Percentiles rank a stretch among this genome's conserved stretches.
phyloP scores from a whole-genome alignment of 2,888 invertebrate species.

The Lasioglossum figueresi region DNA sequence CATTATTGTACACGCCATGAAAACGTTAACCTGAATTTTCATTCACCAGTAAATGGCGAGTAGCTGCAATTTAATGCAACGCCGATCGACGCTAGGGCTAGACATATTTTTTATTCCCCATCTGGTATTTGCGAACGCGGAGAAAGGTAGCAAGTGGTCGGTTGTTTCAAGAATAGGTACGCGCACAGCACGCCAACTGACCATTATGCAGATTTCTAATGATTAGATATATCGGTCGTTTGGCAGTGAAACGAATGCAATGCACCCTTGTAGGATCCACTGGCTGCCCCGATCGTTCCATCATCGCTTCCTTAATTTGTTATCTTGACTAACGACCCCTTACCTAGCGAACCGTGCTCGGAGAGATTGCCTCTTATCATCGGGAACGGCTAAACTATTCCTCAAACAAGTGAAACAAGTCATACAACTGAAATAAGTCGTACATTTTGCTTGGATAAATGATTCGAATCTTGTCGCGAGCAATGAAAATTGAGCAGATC shows the following conservation, averaged over 20 bases:
- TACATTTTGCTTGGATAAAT: background rate
- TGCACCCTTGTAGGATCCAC: conserved; percentile 54
- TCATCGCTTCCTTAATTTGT: conserved; percentile 66
- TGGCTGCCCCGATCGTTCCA: conserved; percentile 47
- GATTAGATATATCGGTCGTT: conserved; percentile 74
- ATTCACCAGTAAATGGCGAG: background rate
- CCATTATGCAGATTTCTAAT: conserved; percentile 77
- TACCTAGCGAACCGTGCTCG: background rate
- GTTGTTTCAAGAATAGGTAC: conserved; percentile 38
- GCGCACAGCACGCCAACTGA: conserved; percentile 73
- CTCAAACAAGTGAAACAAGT: conserved; percentile 31
- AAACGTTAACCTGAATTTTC: conserved; percentile 19
- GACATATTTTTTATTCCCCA: conserved; percentile 49
- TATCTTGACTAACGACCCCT: conserved; percentile 67
- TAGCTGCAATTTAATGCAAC: conserved; percentile 27
- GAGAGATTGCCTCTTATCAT: conserved; percentile 22
- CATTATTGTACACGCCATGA: background rate
- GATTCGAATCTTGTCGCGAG: background rate
- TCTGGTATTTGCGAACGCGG: conserved; percentile 42
- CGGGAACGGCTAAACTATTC: conserved; percentile 35
- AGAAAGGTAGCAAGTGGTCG: conserved; percentile 33
- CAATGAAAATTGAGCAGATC: background rate
- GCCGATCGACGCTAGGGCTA: conserved; percentile 35
- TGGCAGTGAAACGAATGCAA: conserved; percentile 68
- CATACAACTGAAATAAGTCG: background rate